These are phyloP conservation scores for Nymphalis urticae DNA, from an alignment of 2,888 invertebrate species.

Conservation along the genomic window DNA sequence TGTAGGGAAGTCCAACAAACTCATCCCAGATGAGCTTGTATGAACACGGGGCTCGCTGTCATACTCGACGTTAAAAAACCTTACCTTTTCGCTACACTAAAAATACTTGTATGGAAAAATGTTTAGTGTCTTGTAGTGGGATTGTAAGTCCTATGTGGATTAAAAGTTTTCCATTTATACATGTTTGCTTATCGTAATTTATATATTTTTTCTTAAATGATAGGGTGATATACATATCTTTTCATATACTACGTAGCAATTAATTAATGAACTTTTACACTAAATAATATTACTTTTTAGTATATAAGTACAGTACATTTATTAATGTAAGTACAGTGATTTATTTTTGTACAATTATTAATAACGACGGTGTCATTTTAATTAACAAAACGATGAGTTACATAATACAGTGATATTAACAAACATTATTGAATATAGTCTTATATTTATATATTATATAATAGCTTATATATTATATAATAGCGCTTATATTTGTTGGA, in stretches of 20 bases:
- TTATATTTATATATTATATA: too few species aligned
- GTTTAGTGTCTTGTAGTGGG: background rate
- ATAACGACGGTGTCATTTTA: too few species aligned
- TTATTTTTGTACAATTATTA: too few species aligned
- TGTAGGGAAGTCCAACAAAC: conserved; percentile 35
- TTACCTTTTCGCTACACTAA: conserved; percentile 8
- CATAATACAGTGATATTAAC: too few species aligned
- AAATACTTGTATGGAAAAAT: background rate
- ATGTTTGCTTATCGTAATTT: background rate
- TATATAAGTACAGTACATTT: too few species aligned
- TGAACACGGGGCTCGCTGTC: conserved; percentile 31
- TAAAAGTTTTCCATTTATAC: background rate
- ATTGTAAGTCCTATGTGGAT: background rate
- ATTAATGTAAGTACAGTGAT: background rate
- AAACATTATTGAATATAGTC: too few species aligned
- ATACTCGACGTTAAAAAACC: conserved; percentile 29
- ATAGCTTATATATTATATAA: too few species aligned
- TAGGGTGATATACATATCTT: background rate
- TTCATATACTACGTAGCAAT: background rate
- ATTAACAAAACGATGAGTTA: too few species aligned
- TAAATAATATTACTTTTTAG: too few species aligned
- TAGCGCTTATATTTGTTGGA: too few species aligned
- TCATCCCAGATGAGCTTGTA: conserved; percentile 36
- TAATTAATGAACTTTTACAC: background rate
- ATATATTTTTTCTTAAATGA: background rate